Conservation (phyloP, 2,797 vertebrate species). For the Galago senegalensis region DNA sequence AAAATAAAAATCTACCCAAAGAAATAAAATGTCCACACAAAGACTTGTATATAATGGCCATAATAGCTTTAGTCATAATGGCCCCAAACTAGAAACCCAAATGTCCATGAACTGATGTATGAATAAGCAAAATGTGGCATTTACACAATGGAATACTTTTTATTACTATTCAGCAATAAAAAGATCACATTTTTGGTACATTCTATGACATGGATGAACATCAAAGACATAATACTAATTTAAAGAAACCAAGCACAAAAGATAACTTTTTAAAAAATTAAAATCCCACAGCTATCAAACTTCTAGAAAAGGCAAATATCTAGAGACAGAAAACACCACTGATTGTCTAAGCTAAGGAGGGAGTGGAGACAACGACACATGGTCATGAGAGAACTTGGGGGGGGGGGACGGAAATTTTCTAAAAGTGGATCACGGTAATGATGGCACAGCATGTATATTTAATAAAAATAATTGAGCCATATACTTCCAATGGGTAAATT, state of each 20-base stretch:
- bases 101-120: background rate
- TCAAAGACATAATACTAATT: background rate
- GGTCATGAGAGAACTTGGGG: background rate
- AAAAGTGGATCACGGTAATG: background rate
- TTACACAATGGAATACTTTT: background rate
- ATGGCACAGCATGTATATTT: background rate
- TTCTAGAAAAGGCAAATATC: background rate
- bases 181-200: background rate
- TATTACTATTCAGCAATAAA: background rate
- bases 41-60: background rate
- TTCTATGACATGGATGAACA: background rate
- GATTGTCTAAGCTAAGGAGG: background rate
- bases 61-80: background rate
- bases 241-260: background rate
- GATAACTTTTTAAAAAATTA: background rate
- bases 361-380: background rate
- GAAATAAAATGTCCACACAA: background rate
- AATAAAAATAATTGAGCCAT: background rate
- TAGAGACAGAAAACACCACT: background rate
- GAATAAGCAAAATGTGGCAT: background rate
- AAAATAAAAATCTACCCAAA: background rate
- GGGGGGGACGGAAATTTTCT: background rate
- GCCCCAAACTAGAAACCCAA: background rate
- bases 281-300: background rate
- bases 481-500: background rate